A percentile compares a stretch with the other conserved stretches of the same genome.
Evolutionary conservation across 30 jellyfish, hydroid and myxozoan genomes (phyloP).

Genomic region (Rhopilema esculentum): DNA sequence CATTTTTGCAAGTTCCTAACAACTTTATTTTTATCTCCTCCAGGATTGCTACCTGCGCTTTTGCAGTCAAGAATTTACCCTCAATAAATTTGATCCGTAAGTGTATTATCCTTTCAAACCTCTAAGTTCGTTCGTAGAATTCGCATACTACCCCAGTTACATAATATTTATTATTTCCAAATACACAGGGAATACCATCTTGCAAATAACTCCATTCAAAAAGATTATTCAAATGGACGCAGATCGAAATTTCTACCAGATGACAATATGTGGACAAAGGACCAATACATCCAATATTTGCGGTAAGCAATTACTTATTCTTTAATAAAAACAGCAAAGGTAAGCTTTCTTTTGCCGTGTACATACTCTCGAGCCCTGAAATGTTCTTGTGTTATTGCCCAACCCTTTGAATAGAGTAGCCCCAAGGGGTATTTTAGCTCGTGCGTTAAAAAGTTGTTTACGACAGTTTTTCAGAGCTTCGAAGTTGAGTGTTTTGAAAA

Average conservation of each 20-base stretch:
- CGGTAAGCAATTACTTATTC: slow-evolving; percentile 38
- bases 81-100: slow-evolving; percentile 86
- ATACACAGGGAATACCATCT: slow-evolving; percentile 83
- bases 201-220: slow-evolving; percentile 93
- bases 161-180: neutral
- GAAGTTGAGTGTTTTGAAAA: too few relatives aligned
- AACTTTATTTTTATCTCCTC: too few relatives aligned
- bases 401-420: neutral
- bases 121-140: too few relatives aligned
- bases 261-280: slow-evolving; percentile 96
- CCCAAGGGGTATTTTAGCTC: too few relatives aligned
- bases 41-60: slow-evolving; percentile 85
- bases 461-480: too few relatives aligned
- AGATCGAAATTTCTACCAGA: slow-evolving; percentile 81
- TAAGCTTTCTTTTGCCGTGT: neutral
- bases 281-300: slow-evolving; percentile 74
- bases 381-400: neutral
- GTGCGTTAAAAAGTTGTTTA: too few relatives aligned
- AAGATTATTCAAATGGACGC: slow-evolving; percentile 77
- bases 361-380: too few relatives aligned
- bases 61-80: slow-evolving; percentile 94
- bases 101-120: slow-evolving; percentile 28
- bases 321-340: too few relatives aligned
- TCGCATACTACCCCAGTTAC: neutral
- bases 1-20: too few relatives aligned